Evolutionary conservation across 2,113 vertebrate genomes (phyloP), one percentile per base, ranked within the genome.

Genomic region (Phyllostomus hastatus): DNA sequence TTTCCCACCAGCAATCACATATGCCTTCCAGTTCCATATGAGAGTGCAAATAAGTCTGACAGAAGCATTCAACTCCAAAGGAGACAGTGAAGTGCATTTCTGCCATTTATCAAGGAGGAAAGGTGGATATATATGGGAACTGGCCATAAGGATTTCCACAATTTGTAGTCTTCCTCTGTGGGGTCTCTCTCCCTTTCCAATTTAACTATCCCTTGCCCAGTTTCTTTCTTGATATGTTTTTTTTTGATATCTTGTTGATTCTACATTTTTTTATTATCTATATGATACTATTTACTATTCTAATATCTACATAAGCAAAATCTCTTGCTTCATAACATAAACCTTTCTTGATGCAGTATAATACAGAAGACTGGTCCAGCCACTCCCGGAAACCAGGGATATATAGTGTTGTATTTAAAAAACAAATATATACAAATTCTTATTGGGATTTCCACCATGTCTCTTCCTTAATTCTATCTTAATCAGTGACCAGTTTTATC

Each of bases 271-370:
- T 20, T 2, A 75, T 76, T 5, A 67, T 59, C 19, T 46, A 4
- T 10, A 70, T 54, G 64, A n/a, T 83, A 7, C 1, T 78, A 57
- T n/a, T 57, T 8, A n/a, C 6, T 64, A 2, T 70, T 50, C 7
- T 72, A 50, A 31, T n/a, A 35, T 28, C 15, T 70, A 20, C 4
- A 41, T 72, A 54, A 78, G 3, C 24, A 90, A 33, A 1, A 16
- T 73, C 7, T 67, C 9, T 67, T 33, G 8, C 11, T 22, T 46
- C 5, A 6, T 50, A 28, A 41, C 26, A 43, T 6, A 64, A 50
- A 28, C 1, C 0, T 54, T 24, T 61, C 1, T 6, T 59, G 5
- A 33, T 26, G 0, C 10, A 16, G 41, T 52, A 19, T 19, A 52
- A 59, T 50, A 12, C 14, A 43, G 35, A 26, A 11, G 2, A 0